Base-by-base conservation (phyloP, 1,140 invertebrate species). In the Hylaeus anthracinus region DNA sequence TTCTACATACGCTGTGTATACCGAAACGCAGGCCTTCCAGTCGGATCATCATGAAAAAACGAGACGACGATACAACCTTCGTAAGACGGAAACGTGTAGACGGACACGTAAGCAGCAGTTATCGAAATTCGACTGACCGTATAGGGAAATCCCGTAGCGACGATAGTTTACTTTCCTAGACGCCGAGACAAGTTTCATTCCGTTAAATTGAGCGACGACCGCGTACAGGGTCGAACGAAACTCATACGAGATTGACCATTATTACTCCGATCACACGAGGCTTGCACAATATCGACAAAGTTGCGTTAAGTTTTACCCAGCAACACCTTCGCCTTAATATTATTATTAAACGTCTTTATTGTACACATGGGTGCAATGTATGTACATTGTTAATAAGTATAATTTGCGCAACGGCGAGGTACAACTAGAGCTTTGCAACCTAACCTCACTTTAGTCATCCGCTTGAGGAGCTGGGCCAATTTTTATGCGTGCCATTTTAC, bases 211-310 rank as follows among this genome's bases (percentile, higher is more conserved):
- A 15, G 15, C 5, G 15, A 3, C 14, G 26, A 70, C 63, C 39
- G 53, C 15, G 37, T 26, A 69, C 65, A 48, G 45, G 37, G 26
- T 58, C 61, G 37, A 5, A 60, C 10, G 73, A 82, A 51, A 37
- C 15, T 37, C 53, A 48, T 55, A 53, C 51, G n/a, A 39, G 8
- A 69, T 43, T 65, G 66, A 64, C 37, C 51, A 76, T 76, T 70
- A 56, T 81, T 53, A 81, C 72, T 51, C 55, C 12, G 72, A 61
- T 69, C 61, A n/a, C 60, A 72, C 43, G 9, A 63, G 10, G 69
- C 55, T 85, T 71, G 55, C 55, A 80, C 82, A 83, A 84, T 69
- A 61, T 72, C 81, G 58, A 41, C 12, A 48, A 41, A 71, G 55
- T 70, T 64, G 64, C 77, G 66, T 5, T 45, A 58, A 15, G 15